Conservation (phyloP, 2,113 vertebrate species). For the Ivindomyrus marchei region DNA sequence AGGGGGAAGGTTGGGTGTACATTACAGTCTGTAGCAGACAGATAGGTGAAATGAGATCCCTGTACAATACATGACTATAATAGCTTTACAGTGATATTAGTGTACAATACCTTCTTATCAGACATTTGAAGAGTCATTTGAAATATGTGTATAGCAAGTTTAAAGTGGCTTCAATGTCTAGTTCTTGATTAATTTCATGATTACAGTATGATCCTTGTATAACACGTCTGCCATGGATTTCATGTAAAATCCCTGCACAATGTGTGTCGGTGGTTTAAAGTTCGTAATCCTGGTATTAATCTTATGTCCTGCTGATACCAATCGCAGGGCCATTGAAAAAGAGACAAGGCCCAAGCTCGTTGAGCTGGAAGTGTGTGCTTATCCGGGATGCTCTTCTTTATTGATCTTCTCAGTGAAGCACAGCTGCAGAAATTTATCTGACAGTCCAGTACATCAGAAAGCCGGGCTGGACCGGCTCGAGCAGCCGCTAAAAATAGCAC, state of each 20-base stretch:
- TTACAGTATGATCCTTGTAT: neutral
- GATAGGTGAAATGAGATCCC: neutral
- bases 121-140: neutral
- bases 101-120: neutral
- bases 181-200: neutral
- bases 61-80: neutral
- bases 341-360: neutral
- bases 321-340: neutral
- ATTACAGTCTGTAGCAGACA: neutral
- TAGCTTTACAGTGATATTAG: neutral
- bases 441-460: constrained; percentile 7
- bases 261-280: neutral
- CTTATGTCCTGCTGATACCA: neutral
- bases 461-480: neutral
- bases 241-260: neutral
- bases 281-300: neutral
- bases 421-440: neutral
- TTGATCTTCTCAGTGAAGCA: constrained; percentile 9
- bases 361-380: neutral
- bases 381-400: neutral
- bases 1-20: neutral
- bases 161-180: neutral
- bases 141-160: neutral
- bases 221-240: neutral
- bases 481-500: neutral